Base-by-base conservation (phyloP, 2,888 invertebrate genomes). In the Drosophila bunnanda region DNA sequence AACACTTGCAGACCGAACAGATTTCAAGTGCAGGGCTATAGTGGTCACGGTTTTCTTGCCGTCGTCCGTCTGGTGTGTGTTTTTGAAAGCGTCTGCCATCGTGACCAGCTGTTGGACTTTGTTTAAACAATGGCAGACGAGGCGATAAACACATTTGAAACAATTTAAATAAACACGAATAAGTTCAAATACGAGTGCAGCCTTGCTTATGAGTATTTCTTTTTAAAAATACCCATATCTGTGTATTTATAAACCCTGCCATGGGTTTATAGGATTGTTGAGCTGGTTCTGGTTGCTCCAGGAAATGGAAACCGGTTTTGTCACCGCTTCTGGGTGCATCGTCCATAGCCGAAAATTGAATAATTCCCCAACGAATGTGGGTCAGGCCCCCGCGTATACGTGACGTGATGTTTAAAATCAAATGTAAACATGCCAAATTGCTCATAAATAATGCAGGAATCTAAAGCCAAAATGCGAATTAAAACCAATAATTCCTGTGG, bases 11-110 rank as follows among this genome's bases (percentile, higher is more conserved):
- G 72, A 68, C 69, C 53, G 65, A 66, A 65, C 46, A 43, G 25
- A 65, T 71, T 81, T 83, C 80, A 87, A 87, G 84, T 78, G 82
- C 85, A 78, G 38, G 61, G 60, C 74, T 71, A 15, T 10, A 46
- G 56, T 72, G 72, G 73, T 59, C 80, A 76, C 80, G 72, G 80
- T 66, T 62, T 25, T 17, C 17, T 25, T 53, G 17, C 48, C 17
- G 48, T 20, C 25, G 25, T 43, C 20, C 20, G 38, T 39, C 44
- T 65, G 55, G 38, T 52, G 50, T 32, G 50, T 52, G 50, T 15
- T 52, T 53, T 25, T 46, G 32, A 66, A 65, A 32, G 64, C 41
- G 72, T 72, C 39, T 62, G 69, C 66, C 54, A 52, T 66, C 32
- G 55, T 41, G 54, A 58, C 54, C 62, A 53, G 61, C 58, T 57